These are phyloP conservation scores for Drosophila sulfurigaster DNA, from an alignment of 1,140 invertebrate genomes.

Conservation along the genomic window DNA sequence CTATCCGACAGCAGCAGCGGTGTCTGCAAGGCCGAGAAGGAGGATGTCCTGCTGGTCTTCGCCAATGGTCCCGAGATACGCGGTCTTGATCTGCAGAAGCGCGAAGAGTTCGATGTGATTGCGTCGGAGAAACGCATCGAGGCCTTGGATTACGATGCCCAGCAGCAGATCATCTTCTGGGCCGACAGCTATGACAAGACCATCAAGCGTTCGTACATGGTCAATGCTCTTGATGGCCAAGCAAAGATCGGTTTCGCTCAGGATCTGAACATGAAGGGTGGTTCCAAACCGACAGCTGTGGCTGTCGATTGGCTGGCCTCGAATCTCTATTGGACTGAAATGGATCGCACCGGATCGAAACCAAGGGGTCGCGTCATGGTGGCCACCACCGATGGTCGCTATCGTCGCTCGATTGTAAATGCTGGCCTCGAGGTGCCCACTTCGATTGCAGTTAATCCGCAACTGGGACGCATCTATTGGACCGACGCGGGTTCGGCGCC, in stretches of 20 bases:
- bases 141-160: conserved; percentile 94
- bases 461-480: conserved; percentile 95
- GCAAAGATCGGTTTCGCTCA: conserved; percentile 94
- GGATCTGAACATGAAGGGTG: conserved; percentile 93
- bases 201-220: conserved; percentile 96
- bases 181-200: conserved; percentile 95
- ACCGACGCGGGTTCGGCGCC: conserved; percentile 93
- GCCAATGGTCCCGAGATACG: conserved; percentile 95
- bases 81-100: conserved; percentile 88
- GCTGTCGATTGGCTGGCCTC: conserved; percentile 96
- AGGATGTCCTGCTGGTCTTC: conserved; percentile 88
- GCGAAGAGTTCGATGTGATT: conserved; percentile 91
- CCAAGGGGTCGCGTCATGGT: conserved; percentile 93
- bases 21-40: conserved; percentile 90
- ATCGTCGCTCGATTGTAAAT: conserved; percentile 91
- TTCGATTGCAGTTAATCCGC: conserved; percentile 94
- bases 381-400: conserved; percentile 94
- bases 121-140: conserved; percentile 93
- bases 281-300: conserved; percentile 92
- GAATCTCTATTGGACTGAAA: conserved; percentile 98
- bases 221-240: conserved; percentile 90
- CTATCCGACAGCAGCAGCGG: conserved; percentile 91
- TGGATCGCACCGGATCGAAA: conserved; percentile 90
- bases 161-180: conserved; percentile 95
- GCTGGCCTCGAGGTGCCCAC: conserved; percentile 92